Conservation (phyloP, 2,113 vertebrate species). For the Xyrauchen texanus region DNA sequence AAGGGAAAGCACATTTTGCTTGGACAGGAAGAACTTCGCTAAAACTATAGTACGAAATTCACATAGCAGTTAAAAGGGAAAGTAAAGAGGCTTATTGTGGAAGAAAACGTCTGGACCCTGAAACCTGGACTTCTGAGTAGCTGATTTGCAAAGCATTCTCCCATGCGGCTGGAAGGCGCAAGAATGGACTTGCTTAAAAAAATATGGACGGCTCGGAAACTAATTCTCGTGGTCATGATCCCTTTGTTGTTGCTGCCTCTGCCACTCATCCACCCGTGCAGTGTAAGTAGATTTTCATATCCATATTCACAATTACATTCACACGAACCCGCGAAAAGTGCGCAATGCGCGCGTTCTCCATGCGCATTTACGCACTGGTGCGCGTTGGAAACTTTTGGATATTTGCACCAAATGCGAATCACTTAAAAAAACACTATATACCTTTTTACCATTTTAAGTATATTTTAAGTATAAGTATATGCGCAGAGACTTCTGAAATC, state of each 20-base stretch:
- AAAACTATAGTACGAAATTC: background rate
- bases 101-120: background rate
- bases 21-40: background rate
- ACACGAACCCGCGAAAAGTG: background rate
- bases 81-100: background rate
- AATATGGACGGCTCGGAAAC: slow-evolving; percentile 83
- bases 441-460: no score
- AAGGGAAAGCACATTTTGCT: slow-evolving; percentile 7
- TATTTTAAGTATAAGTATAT: background rate
- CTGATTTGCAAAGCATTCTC: slow-evolving; percentile 42
- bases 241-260: slow-evolving; percentile 90
- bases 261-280: slow-evolving; percentile 87
- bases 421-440: no score
- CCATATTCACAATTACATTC: background rate
- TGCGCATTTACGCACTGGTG: slow-evolving; percentile 23
- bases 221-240: slow-evolving; percentile 85
- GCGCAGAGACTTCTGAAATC: background rate
- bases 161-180: slow-evolving; percentile 74
- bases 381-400: slow-evolving; percentile 1
- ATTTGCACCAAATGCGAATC: background rate
- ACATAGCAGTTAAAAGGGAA: background rate
- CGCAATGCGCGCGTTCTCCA: background rate
- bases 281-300: slow-evolving; percentile 81
- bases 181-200: slow-evolving; percentile 84
- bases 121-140: background rate